Evolutionary conservation across 2,888 invertebrate species (phyloP), one percentile per base, ranked within the genome.

Genomic region (Diloba caeruleocephala): DNA sequence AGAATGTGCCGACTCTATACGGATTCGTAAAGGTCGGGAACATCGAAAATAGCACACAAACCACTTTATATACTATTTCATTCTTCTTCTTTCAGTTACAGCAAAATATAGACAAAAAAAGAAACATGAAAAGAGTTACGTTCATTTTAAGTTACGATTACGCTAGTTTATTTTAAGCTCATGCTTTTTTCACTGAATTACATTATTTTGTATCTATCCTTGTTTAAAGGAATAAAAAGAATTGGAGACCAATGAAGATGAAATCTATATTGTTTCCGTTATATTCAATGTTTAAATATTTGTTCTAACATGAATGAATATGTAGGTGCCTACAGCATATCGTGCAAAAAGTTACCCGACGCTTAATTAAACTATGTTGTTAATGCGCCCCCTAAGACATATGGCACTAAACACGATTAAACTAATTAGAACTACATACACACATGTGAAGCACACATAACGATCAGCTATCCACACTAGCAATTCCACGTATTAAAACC

Each of bases 371-470:
- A 31, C 39, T 32, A 17, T 14, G n/a, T 33, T 21, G 15, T 26
- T 45, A 38, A 61, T 61, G 26, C 10, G 15, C 1, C 34, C 48
- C 37, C 34, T 2, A 15, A 4, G 21, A 21, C 14, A 14, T 42
- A n/a, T 38, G 39, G 34, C 32, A 59, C 42, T 36, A 31, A 9
- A 33, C 23, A 39, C 41, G 25, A 21, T 48, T 31, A 14, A 13
- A 42, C 55, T 62, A 68, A 62, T 68, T 68, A n/a, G 45, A 26
- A 19, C 43, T 21, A 39, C 38, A 54, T 39, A 62, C 25, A 19
- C 32, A 9, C 13, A 32, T 31, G 14, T 39, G 53, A 60, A 50
- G 34, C 41, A 37, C 21, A 17, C 38, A 36, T 29, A 53, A 39
- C 15, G 33, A 32, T 19, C 19, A 21, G 5, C 38, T 33, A 43